Evolutionary conservation across 2,113 vertebrate species (phyloP), one percentile per base, ranked within the genome.

Genomic region (Tragelaphus strepsiceros): DNA sequence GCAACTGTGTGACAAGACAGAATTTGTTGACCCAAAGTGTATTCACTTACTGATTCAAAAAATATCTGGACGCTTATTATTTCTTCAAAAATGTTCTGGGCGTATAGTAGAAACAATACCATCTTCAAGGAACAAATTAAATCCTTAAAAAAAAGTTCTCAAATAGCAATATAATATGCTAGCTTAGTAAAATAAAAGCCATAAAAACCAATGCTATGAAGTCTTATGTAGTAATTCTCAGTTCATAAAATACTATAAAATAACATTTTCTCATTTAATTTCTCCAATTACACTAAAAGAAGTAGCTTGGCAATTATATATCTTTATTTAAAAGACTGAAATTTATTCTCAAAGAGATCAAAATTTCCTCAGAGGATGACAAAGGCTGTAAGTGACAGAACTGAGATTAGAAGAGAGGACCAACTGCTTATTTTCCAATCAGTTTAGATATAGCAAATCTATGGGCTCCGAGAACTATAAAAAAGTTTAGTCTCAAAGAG

Each of bases 171-270:
- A 39, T 30, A 80, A 59, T 35, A 43, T 61, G n/a, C 21, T 96
- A 62, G 53, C 13, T 64, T 30, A 90, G 39, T 39, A 77, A 89
- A 86, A 88, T 21, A 32, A n/a, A 96, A 58, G 26, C 53, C 12
- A 64, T 56, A 92, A 90, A 80, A 92, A 30, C 24, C 94, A 94
- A 83, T n/a, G 28, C 39, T 84, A 26, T 91, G 2, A 39, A 74
- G 16, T 90, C 35, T 82, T 80, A 74, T 5, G 4, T 12, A 89
- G 26, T 94, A 35, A 96, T 81, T 56, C 16, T 16, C 30, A 96
- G n/a, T n/a, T 96, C 58, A 95, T 80, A 93, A 82, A 90, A 74
- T 43, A 91, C 3, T 80, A 12, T 61, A 91, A 81, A 91, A 87
- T 59, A 58, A 82, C 6, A 78, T 39, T 92, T 91, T 93, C 39